Base-by-base conservation (phyloP, 2,797 vertebrate species). In the Gadopsis bispinosus region DNA sequence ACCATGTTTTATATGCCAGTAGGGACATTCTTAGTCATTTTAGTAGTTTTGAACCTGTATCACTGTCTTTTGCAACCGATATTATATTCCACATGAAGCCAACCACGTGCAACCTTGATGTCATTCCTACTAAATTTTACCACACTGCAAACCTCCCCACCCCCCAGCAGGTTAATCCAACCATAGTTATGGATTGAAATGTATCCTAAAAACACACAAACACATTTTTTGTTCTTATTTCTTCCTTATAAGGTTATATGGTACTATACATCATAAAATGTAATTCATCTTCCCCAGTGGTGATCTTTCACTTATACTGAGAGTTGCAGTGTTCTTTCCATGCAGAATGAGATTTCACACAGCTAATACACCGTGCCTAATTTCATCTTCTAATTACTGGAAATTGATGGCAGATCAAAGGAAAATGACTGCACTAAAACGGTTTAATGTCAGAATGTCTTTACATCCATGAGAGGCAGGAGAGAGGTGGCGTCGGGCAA, bases 331-430 rank as follows among this genome's bases (percentile, higher is more conserved):
- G 31, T 60, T 43, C 19, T 63, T 54, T 63, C 29, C 11, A 22
- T 16, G 4, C 37, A 53, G 17, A 48, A 22, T 56, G 43, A 5
- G 35, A 41, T 55, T 33, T 63, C 19, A 43, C 35, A 67, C 37
- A 53, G 59, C 66, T 43, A 31, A 48, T 48, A 20, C 54, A 69
- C 35, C 26, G 13, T 4, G 19, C 1, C 7, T 60, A 9, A 51
- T 50, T 53, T 31, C 13, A 60, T 48, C 41, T 22, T 5, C 14
- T 26, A 26, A 17, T 79, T 1, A 37, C n/a, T 61, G 41, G 10
- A 69, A 16, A 60, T 58, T 7, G 56, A 7, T 62, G 48, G n/a
- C n/a, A 62, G 65, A 54, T 80, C n/a, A 71, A 33, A 71, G 9
- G 22, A 64, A 66, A 71, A 64, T 26, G 0, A 35, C 39, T n/a